Conservation (phyloP, 64 coral and sea anemone genomes). For the Pocillopora verrucosa region DNA sequence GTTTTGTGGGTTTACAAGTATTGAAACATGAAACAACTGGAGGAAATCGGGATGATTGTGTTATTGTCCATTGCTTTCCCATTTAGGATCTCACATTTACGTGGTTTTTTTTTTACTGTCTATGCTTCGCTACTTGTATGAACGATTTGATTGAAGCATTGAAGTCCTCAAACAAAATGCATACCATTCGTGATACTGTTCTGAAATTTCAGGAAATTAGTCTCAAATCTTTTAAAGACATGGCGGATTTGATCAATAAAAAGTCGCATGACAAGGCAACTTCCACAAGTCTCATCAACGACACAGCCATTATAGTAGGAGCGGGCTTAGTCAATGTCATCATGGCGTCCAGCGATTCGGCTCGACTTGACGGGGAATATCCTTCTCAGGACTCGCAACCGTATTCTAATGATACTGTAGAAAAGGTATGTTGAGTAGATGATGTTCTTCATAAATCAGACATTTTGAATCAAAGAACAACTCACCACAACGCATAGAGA, state of each 20-base stretch:
- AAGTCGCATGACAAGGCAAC: neutral
- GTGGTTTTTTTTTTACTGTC: too few relatives aligned
- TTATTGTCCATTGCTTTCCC: too few relatives aligned
- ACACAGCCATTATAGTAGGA: neutral
- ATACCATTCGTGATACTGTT: neutral
- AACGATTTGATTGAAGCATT: too few relatives aligned
- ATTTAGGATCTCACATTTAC: too few relatives aligned
- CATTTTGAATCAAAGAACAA: neutral
- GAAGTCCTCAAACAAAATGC: too few relatives aligned
- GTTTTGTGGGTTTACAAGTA: too few relatives aligned
- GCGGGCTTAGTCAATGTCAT: slow-evolving; percentile 16
- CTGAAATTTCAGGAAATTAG: slow-evolving; percentile 7
- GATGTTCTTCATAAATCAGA: neutral
- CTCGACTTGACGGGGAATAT: neutral
- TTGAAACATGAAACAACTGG: too few relatives aligned
- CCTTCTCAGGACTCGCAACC: neutral
- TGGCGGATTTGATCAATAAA: neutral
- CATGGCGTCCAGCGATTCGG: slow-evolving; percentile 6
- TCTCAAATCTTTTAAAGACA: slow-evolving; percentile 10
- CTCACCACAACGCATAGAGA: too few relatives aligned
- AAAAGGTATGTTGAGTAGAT: neutral
- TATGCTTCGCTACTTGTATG: too few relatives aligned
- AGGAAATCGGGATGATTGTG: too few relatives aligned
- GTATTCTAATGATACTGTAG: neutral
- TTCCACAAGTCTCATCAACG: neutral